Evolutionary conservation across 2,797 vertebrate species (phyloP).

Genomic region (Selene dorsalis): DNA sequence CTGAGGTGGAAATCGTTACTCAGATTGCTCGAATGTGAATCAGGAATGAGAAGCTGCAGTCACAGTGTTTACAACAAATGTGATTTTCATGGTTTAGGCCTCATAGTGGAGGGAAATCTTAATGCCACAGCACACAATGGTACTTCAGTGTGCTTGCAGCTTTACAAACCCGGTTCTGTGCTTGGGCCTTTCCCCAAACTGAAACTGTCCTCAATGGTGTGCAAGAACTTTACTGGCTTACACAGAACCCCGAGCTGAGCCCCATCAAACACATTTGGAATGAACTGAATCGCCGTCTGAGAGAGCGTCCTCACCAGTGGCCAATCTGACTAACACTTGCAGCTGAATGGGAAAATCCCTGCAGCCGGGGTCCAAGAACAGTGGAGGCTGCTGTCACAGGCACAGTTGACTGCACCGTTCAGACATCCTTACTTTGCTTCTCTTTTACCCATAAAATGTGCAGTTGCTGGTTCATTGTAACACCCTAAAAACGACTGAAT

Average conservation of each 20-base stretch:
- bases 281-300: not conserved
- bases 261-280: not conserved
- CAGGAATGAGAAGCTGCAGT: not conserved
- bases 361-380: constrained; percentile 5
- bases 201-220: not conserved
- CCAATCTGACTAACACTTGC: constrained; percentile 10
- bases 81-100: not conserved
- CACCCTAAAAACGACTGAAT: no score
- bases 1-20: not conserved
- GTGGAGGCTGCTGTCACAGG: not conserved
- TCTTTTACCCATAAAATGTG: not conserved
- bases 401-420: not conserved
- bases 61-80: not conserved
- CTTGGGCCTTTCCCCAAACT: not conserved
- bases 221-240: not conserved
- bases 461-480: not conserved
- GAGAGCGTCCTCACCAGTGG: constrained; percentile 14
- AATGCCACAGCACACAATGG: not conserved
- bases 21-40: not conserved
- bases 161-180: not conserved
- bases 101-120: not conserved
- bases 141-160: not conserved
- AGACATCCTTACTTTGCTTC: not conserved
- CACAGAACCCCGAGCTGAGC: not conserved
- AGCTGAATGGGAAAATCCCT: constrained; percentile 28